These are phyloP conservation scores for Ptychoptera albimana DNA, from an alignment of 2,888 invertebrate genomes.

Conservation along the genomic window DNA sequence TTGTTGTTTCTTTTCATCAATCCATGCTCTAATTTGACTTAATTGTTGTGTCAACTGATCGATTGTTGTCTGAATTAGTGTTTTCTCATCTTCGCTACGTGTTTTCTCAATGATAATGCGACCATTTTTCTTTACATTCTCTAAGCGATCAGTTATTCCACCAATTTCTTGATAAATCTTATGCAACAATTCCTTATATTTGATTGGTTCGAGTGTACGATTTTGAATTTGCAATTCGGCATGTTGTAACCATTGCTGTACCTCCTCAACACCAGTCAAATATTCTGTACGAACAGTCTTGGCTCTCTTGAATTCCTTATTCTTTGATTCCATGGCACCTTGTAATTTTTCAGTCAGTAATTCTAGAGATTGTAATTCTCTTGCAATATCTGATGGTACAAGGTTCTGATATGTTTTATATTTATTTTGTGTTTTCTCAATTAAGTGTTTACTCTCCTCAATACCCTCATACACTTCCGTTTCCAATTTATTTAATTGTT, in stretches of 20 bases:
- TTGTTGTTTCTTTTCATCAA: constrained; percentile 69
- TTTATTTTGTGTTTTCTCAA: constrained; percentile 40
- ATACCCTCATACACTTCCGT: constrained; percentile 40
- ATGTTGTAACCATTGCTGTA: constrained; percentile 68
- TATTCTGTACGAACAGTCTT: constrained; percentile 69
- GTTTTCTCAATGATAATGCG: constrained; percentile 64
- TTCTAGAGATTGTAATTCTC: constrained; percentile 69
- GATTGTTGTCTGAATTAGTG: constrained; percentile 57
- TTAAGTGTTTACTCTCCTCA: constrained; percentile 39
- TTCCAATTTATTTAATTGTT: constrained; percentile 40
- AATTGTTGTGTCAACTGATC: constrained; percentile 63
- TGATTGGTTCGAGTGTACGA: constrained; percentile 57
- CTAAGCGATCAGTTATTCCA: constrained; percentile 55
- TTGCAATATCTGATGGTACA: constrained; percentile 59
- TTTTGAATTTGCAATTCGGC: constrained; percentile 74
- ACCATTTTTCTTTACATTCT: constrained; percentile 62
- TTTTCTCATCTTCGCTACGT: constrained; percentile 59
- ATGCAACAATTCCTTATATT: constrained; percentile 60
- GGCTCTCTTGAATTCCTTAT: constrained; percentile 74
- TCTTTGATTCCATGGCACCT: constrained; percentile 73
- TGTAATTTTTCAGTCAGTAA: constrained; percentile 62
- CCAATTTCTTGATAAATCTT: constrained; percentile 61
- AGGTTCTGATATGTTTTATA: constrained; percentile 46
- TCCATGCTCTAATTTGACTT: constrained; percentile 56
- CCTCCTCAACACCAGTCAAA: constrained; percentile 57